Percentiles rank a stretch among this genome's conserved stretches.
phyloP scores from a whole-genome alignment of 2,888 invertebrate genomes.

The Octodonta nipae region DNA sequence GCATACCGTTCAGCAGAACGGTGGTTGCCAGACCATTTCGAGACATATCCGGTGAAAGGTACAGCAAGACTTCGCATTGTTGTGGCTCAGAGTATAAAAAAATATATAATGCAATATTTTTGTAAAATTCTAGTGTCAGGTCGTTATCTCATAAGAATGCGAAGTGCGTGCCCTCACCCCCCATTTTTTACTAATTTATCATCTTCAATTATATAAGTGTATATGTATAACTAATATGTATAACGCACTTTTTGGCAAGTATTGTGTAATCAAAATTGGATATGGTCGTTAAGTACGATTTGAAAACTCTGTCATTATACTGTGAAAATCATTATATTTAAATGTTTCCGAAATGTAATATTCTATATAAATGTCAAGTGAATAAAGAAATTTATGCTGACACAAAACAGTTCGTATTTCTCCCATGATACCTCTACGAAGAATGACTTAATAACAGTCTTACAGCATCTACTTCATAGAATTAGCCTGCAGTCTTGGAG shows the following conservation, averaged over 20 bases:
- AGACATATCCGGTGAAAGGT: conserved; percentile 35
- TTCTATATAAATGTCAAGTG: conserved; percentile 32
- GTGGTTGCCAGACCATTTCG: conserved; percentile 36
- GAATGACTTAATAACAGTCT: too few relatives aligned
- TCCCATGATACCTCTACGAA: too few relatives aligned
- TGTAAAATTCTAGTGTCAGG: conserved; percentile 35
- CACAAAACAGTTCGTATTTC: conserved; percentile 1
- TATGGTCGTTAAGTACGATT: conserved; percentile 35
- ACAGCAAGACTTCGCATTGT: conserved; percentile 30
- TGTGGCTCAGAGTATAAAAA: conserved; percentile 24
- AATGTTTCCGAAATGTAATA: conserved; percentile 32
- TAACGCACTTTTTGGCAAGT: conserved; percentile 15
- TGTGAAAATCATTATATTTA: conserved; percentile 25
- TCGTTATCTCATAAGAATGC: conserved; percentile 35
- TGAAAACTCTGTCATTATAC: conserved; percentile 29
- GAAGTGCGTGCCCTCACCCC: conserved; percentile 28
- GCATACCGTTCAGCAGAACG: conserved; percentile 20
- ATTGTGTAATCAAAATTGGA: conserved; percentile 19
- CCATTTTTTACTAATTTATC: conserved; percentile 35
- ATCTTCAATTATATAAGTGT: conserved; percentile 26
- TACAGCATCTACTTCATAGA: too few relatives aligned
- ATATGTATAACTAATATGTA: conserved; percentile 11
- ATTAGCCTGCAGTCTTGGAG: too few relatives aligned
- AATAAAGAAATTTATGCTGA: conserved; percentile 31
- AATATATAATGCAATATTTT: conserved; percentile 28